Evolutionary conservation across 2,113 vertebrate genomes (phyloP), one percentile per base, ranked within the genome.

Genomic region (Peromyscus leucopus): DNA sequence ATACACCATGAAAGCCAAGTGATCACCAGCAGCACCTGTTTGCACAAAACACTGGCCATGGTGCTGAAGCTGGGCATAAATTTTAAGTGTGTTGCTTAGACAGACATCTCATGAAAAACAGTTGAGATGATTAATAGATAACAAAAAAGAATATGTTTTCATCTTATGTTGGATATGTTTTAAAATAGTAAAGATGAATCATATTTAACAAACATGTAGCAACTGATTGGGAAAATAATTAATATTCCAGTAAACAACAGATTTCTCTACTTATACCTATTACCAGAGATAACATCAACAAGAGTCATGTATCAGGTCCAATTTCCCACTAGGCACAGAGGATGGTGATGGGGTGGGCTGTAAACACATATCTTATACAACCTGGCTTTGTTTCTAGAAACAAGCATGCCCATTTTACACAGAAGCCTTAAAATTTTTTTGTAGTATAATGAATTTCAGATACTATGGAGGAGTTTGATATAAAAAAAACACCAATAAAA

Each of bases 371-470:
- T 65, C 59, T 92, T 96, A 97, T 0, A 96, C 61, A 87, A 96
- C 76, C 97, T 94, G 97, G 96, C 71, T 98, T 91, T 97, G 57
- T 94, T 75, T 97, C 97, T 97, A 97, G 97, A 98, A 98, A 97
- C 59, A 94, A 97, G 91, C 88, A 95, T 97, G 96, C 75, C 93
- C 92, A 85, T 72, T 87, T 96, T 96, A 92, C 94, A 90, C 26
- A 89, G 33, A 93, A 93, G 67, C 63, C 72, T 93, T 97, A 91
- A 74, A 33, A 89, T 48, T 93, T 10, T 1, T 1, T 92, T 96
- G 0, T 13, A 96, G 91, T 63, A 78, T 67, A 4, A 67, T 69
- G 55, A 94, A 90, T 91, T 97, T 96, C 91, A 94, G 98, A 95
- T 31, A 92, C 8, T 2, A 75, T 11, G 0, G 15, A 36, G 72